Percentiles rank a stretch among this genome's conserved stretches.
Conservation (phyloP, 2,113 vertebrate species). For the Brachirus orientalis region DNA sequence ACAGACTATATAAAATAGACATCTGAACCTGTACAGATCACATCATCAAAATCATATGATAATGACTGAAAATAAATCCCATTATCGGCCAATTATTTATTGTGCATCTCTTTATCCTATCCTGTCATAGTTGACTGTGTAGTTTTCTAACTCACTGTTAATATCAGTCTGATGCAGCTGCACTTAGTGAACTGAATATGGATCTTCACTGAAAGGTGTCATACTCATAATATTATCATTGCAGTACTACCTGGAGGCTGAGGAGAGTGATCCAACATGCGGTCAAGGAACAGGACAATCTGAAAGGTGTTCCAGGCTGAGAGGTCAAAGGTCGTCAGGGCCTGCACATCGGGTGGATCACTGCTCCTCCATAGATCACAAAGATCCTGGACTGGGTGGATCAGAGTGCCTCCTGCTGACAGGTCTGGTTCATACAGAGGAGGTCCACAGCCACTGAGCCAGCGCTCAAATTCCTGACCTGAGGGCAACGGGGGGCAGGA, state of each 20-base stretch:
- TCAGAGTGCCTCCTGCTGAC: constrained; percentile 89
- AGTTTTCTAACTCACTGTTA: no score
- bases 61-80: no score
- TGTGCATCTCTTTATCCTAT: no score
- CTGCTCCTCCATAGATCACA: constrained; percentile 89
- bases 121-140: no score
- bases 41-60: no score
- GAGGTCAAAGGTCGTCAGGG: constrained; percentile 85
- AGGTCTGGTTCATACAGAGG: constrained; percentile 92
- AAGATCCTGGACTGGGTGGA: constrained; percentile 87
- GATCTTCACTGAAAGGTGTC: no score
- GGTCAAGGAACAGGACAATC: constrained; percentile 95
- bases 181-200: no score
- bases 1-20: no score
- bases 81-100: no score
- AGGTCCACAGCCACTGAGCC: constrained; percentile 92
- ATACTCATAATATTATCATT: no score
- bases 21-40: no score
- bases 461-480: constrained; percentile 96
- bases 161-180: no score
- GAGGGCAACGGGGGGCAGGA: constrained; percentile 21
- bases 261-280: constrained; percentile 90
- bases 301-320: constrained; percentile 95
- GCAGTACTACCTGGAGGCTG: constrained; percentile 84
- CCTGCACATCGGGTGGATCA: constrained; percentile 78